A percentile compares a stretch with the other conserved stretches of the same genome.
These are phyloP conservation scores for Notiomystis cincta DNA, from an alignment of 2,113 vertebrate species.

Conservation along the genomic window DNA sequence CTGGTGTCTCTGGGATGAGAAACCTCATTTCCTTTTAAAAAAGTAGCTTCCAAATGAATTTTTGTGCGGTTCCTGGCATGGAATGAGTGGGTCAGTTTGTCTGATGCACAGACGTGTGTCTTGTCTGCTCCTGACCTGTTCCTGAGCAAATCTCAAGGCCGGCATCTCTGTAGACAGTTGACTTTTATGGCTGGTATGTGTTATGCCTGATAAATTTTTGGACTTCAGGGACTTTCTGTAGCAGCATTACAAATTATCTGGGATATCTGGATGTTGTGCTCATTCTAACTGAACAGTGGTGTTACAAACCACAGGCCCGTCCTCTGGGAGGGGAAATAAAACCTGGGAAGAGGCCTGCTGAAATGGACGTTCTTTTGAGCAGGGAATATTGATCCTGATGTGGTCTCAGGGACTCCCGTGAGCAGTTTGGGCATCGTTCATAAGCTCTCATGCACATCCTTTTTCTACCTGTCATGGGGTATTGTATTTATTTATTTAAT, in stretches of 20 bases:
- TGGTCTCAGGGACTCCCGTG: neutral
- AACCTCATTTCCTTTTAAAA: neutral
- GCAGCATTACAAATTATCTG: neutral
- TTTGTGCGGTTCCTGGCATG: neutral
- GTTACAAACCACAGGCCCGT: neutral
- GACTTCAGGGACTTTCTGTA: neutral
- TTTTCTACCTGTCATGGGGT: neutral
- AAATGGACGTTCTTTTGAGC: neutral
- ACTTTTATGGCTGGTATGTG: neutral
- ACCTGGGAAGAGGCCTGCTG: neutral
- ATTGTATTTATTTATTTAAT: neutral
- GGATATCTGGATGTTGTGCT: neutral
- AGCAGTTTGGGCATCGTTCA: neutral
- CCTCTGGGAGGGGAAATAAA: neutral
- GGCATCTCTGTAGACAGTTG: neutral
- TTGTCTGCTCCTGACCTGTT: neutral
- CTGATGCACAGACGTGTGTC: accelerated
- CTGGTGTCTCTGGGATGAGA: neutral
- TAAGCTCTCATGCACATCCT: neutral
- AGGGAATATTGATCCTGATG: neutral
- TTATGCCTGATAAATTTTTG: neutral
- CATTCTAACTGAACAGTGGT: neutral
- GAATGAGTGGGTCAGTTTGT: neutral
- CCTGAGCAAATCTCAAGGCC: neutral
- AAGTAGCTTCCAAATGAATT: neutral